Evolutionary conservation across 2,888 invertebrate genomes (phyloP), one percentile per base, ranked within the genome.

Genomic region (Aricia artaxerxes): DNA sequence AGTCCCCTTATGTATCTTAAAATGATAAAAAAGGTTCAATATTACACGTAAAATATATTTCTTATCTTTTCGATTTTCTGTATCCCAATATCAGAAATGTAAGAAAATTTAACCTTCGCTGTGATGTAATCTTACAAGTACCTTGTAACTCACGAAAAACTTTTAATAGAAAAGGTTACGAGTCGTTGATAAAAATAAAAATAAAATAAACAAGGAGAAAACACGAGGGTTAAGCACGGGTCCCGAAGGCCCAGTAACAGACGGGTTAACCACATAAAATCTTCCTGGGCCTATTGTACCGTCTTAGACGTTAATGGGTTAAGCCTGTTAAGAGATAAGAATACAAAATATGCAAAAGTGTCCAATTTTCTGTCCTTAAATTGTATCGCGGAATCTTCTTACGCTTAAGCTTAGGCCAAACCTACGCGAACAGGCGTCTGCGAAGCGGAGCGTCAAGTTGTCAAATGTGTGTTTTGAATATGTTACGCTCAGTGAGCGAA

Each of bases 161-260:
- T 35, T 64, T 35, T 11, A 69, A 69, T 69, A 69, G 64, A 69
- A 69, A 69, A 69, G 64, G 35, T 69, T 35, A 69, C 64, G 64
- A 35, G 31, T 13, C 31, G 31, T 35, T 69, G 64, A 69, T 69
- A 69, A 35, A 69, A 69, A 69, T 69, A 69, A 69, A 69, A 69
- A 4, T 35, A 69, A 69, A 69, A 69, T 69, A 13, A 69, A 69
- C 64, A 69, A 13, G 13, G 61, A 6, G 9, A 61, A 61, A 61
- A 61, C 2, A 35, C 35, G 35, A 4, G 2, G 31, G 35, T 38
- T 38, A 38, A 2, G 64, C 24, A 24, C 24, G 24, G 64, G 35
- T 69, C 64, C 64, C 64, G 1, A 35, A 35, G 35, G 64, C 64
- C 31, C 4, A 31, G 64, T 69, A 35, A 35, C 64, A 35, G 13